Evolutionary conservation across 2,113 vertebrate genomes (phyloP).

Genomic region (Chelonoidis abingdonii): DNA sequence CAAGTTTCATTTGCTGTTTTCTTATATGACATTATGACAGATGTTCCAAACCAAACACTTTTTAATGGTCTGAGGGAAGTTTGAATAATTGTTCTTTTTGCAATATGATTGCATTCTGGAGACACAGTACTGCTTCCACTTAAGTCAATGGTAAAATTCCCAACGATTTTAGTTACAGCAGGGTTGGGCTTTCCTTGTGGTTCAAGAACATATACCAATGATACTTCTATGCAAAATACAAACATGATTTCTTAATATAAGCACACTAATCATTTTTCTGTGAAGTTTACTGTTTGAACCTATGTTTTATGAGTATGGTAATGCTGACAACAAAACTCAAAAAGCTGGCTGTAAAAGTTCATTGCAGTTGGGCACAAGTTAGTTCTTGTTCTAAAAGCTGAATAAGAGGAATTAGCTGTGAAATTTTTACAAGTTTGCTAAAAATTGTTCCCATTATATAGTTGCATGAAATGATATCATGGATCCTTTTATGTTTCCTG

Average conservation of each 20-base stretch:
- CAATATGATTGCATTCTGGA: background rate
- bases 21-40: background rate
- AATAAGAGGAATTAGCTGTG: background rate
- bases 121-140: background rate
- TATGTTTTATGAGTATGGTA: accelerated
- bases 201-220: background rate
- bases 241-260: background rate
- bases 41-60: background rate
- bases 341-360: accelerated
- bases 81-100: background rate
- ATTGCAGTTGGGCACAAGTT: accelerated
- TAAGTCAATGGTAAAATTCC: background rate
- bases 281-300: accelerated
- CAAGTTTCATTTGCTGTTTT: background rate
- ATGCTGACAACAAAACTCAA: accelerated
- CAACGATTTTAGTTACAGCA: background rate
- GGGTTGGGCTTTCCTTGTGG: background rate
- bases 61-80: background rate
- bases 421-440: background rate
- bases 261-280: background rate
- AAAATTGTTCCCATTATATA: background rate
- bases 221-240: background rate
- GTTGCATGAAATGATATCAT: background rate
- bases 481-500: background rate
- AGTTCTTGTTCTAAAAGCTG: background rate